Conservation (phyloP, 2,113 vertebrate genomes). For the Ptilorrhoa leucosticta region DNA sequence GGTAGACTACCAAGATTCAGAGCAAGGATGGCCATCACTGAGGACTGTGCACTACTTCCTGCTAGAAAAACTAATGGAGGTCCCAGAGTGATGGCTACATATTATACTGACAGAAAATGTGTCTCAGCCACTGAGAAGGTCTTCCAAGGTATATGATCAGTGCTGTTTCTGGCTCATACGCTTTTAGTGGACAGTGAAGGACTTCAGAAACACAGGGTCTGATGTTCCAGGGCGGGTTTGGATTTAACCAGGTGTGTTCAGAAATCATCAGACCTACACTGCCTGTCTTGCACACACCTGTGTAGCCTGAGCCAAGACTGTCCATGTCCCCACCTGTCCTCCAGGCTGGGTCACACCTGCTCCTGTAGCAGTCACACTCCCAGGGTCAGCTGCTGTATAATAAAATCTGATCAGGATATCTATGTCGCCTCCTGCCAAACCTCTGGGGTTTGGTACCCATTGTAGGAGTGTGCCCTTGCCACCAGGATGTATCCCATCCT, state of each 20-base stretch:
- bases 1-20: neutral
- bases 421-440: neutral
- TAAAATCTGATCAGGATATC: neutral
- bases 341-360: neutral
- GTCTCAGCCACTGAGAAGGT: neutral
- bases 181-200: neutral
- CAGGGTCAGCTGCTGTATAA: neutral
- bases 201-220: neutral
- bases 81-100: neutral
- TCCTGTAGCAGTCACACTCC: neutral
- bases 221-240: neutral
- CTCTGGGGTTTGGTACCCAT: no score
- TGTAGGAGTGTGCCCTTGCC: neutral
- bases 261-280: neutral
- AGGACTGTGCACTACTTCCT: neutral
- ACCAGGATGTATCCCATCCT: neutral
- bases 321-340: neutral
- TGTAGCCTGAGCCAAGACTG: fast-evolving
- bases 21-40: neutral
- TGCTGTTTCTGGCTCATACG: fast-evolving
- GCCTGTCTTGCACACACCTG: neutral
- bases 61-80: neutral
- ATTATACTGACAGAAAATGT: neutral
- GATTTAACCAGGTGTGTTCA: neutral
- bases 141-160: neutral